Conservation (phyloP, 92 coral and sea anemone species). For the Heteractis magnifica region DNA sequence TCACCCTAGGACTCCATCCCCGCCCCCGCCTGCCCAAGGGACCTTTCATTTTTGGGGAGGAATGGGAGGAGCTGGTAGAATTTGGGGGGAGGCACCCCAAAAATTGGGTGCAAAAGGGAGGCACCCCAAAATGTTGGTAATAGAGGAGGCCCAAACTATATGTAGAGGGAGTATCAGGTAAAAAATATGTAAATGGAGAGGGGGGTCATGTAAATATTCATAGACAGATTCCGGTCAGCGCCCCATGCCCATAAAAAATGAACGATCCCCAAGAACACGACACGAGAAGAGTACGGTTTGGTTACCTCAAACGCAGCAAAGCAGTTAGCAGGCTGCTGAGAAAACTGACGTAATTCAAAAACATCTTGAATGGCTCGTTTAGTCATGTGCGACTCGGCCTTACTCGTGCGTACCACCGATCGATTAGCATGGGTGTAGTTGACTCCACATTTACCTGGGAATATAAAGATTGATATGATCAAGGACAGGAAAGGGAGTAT, state of each 20-base stretch:
- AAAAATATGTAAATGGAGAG: not conserved
- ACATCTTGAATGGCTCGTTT: slow-evolving; percentile 92
- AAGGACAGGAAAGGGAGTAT: slow-evolving; percentile 38
- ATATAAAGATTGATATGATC: not conserved
- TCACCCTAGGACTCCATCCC: too few relatives aligned
- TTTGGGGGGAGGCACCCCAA: too few relatives aligned
- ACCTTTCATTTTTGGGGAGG: too few relatives aligned
- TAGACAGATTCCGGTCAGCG: too few relatives aligned
- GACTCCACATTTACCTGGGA: slow-evolving; percentile 85
- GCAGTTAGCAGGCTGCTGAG: slow-evolving; percentile 99
- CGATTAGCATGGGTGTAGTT: slow-evolving; percentile 83
- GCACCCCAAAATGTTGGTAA: too few relatives aligned
- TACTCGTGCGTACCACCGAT: slow-evolving; percentile 74
- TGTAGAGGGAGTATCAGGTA: too few relatives aligned
- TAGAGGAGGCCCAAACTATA: too few relatives aligned
- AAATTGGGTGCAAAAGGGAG: too few relatives aligned
- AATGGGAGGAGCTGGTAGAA: too few relatives aligned
- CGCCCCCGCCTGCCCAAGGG: too few relatives aligned
- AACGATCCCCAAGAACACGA: not conserved
- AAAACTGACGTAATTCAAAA: slow-evolving; percentile 82
- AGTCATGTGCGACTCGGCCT: slow-evolving; percentile 94
- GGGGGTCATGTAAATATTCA: not conserved
- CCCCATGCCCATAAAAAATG: not conserved
- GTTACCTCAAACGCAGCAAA: slow-evolving; percentile 83
- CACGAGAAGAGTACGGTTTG: not conserved